These are phyloP conservation scores for Dysidea cf. avara DNA, from an alignment of 37 sponge, comb jelly and placozoan species.

Conservation along the genomic window DNA sequence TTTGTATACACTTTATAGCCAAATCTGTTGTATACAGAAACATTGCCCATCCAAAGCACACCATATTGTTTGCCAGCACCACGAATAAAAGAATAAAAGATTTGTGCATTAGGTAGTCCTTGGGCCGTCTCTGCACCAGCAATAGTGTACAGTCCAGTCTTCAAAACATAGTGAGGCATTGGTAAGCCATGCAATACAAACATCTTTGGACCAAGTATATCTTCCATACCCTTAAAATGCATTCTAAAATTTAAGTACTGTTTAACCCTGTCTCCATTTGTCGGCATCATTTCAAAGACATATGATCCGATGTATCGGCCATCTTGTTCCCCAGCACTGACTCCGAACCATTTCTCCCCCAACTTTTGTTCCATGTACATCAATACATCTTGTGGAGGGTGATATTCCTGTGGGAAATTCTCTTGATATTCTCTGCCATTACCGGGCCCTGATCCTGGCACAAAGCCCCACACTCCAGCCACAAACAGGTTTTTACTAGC, in stretches of 20 bases:
- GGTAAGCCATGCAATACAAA: constrained; percentile 39
- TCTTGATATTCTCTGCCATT: constrained; percentile 3
- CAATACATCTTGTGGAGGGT: constrained; percentile 32
- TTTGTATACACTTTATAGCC: constrained; percentile 38
- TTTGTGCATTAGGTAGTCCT: constrained; percentile 47
- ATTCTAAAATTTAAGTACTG: constrained; percentile 53
- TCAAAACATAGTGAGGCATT: constrained; percentile 46
- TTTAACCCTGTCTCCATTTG: background rate
- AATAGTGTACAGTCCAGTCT: constrained; percentile 43
- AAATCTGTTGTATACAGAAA: constrained; percentile 55
- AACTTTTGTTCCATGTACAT: constrained; percentile 26
- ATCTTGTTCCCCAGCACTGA: constrained; percentile 56
- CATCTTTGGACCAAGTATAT: constrained; percentile 54
- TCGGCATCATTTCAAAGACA: constrained; percentile 18
- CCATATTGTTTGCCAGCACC: constrained; percentile 66
- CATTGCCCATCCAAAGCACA: constrained; percentile 64
- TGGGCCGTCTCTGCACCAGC: constrained; percentile 60
- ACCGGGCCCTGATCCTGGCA: constrained; percentile 24
- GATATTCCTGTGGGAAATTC: constrained; percentile 17
- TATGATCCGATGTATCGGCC: constrained; percentile 51
- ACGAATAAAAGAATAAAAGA: constrained; percentile 52
- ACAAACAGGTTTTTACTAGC: constrained; percentile 23
- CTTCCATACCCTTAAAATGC: constrained; percentile 45
- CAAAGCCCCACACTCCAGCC: constrained; percentile 40
- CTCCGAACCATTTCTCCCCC: constrained; percentile 42